phyloP scores from a whole-genome alignment of 1,140 invertebrate species.

The Polyergus mexicanus region DNA sequence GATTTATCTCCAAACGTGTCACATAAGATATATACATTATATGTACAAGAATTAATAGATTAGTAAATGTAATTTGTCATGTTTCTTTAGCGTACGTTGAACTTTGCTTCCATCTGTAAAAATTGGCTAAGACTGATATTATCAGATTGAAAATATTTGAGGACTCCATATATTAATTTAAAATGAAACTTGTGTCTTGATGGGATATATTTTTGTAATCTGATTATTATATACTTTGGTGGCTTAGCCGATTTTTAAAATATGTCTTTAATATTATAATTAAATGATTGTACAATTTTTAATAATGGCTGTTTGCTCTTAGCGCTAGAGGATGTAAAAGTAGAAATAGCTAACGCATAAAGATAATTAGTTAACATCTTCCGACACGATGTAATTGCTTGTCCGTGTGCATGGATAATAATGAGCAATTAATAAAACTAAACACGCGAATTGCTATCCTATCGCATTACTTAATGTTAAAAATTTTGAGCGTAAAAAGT shows the following conservation, averaged over 20 bases:
- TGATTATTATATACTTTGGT: neutral
- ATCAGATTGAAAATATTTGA: neutral
- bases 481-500: neutral
- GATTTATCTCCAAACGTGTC: slow-evolving; percentile 25
- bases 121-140: slow-evolving; percentile 46
- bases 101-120: slow-evolving; percentile 51
- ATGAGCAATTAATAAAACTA: slow-evolving; percentile 29
- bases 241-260: slow-evolving; percentile 47
- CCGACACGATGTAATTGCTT: neutral
- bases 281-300: slow-evolving; percentile 2
- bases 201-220: neutral
- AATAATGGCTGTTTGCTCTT: slow-evolving; percentile 13
- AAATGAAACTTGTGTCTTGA: slow-evolving; percentile 1
- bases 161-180: neutral
- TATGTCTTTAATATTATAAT: slow-evolving; percentile 29
- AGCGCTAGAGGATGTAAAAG: neutral
- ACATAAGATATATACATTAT: neutral
- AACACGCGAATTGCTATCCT: neutral
- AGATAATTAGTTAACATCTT: slow-evolving; percentile 22
- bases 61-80: neutral
- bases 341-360: slow-evolving; percentile 5
- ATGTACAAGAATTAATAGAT: slow-evolving; percentile 15
- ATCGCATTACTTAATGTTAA: neutral
- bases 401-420: slow-evolving; percentile 28
- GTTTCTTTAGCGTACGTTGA: slow-evolving; percentile 21